Evolutionary conservation across 2,113 vertebrate genomes (phyloP), one percentile per base, ranked within the genome.

Genomic region (Raphicerus campestris): DNA sequence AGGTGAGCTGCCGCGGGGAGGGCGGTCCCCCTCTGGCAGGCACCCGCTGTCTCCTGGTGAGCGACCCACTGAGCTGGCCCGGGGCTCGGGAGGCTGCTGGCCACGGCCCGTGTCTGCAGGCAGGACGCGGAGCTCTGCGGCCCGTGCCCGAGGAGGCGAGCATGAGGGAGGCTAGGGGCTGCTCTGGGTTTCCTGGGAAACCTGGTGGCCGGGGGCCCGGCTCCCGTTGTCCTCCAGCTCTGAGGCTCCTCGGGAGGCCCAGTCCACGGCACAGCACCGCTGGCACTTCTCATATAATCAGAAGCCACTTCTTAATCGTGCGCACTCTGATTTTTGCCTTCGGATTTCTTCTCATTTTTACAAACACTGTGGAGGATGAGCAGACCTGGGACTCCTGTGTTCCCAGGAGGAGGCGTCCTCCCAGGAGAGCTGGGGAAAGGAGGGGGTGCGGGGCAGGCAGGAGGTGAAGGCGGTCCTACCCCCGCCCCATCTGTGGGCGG

Each of bases 181-280:
- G 30, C 90, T 87, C 58, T 92, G n/a, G 83, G 20, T 56, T 95
- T 39, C 16, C 22, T 26, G 28, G 81, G 19, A 11, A 28, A n/a
- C 7, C 6, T 78, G 32, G 95, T 32, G 88, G 61, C 94, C 94
- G 75, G 93, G 60, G 60, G 19, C 6, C 10, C 0, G 56, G 7
- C 88, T 97, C 95, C 97, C 92, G 96, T 93, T 97, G 45, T 61
- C 22, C 0, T 70, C 91, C 93, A 95, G 92, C 47, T 78, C 26
- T 7, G 32, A 20, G 86, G 28, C 61, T 97, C 90, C 91, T 89
- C 87, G 83, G 55, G 91, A 87, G 82, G 94, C n/a, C 92, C 92
- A 42, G 92, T 93, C 13, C 19, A 26, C 83, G 78, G 90, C 49
- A 3, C 0, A 2, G 61, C 2, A 3, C 8, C 1, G 1, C 26